Evolutionary conservation across 2,888 invertebrate genomes (phyloP), one percentile per base, ranked within the genome.

Genomic region (Proisotoma minuta): DNA sequence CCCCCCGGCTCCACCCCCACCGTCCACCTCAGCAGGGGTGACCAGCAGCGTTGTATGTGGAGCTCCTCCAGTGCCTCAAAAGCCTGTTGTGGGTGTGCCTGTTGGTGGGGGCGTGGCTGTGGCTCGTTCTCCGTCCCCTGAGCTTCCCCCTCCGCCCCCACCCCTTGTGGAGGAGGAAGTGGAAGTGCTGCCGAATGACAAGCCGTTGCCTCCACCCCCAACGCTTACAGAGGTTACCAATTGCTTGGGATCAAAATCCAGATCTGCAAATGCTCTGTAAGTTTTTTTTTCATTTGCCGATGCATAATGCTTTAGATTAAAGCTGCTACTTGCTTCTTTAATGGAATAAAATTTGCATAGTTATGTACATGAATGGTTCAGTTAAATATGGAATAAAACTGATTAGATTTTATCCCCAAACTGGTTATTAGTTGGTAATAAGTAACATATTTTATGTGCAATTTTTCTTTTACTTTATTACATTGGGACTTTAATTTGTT

Each of bases 131-230:
- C 81, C 83, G 15, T 83, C 84, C 74, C 84, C 84, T 22, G 64
- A 65, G 27, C 58, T 62, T 18, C 84, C 84, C 1, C 84, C 85
- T 0, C 84, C 85, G 1, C 84, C 85, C 3, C 84, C 85, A 0
- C 82, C 82, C 1, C 69, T 70, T 2, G 81, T 83, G 28, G 76
- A 82, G 12, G 84, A 84, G 70, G 81, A 82, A 5, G 84, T 83
- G 71, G 81, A 81, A 64, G 84, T 84, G 72, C 82, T 83, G 20
- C 77, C 82, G 63, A 80, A 81, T 71, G 85, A 85, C 73, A 85
- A 85, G 71, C 85, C 85, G 5, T 77, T 85, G 60, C 85, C 85
- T 10, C 85, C 85, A 2, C 85, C 85, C 2, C 85, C 85, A 51
- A 65, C 69, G 15, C 67, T 70, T 8, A 69, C 54, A 43, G 72